Conservation (phyloP, 2,888 invertebrate genomes). For the Meta bourneti region DNA sequence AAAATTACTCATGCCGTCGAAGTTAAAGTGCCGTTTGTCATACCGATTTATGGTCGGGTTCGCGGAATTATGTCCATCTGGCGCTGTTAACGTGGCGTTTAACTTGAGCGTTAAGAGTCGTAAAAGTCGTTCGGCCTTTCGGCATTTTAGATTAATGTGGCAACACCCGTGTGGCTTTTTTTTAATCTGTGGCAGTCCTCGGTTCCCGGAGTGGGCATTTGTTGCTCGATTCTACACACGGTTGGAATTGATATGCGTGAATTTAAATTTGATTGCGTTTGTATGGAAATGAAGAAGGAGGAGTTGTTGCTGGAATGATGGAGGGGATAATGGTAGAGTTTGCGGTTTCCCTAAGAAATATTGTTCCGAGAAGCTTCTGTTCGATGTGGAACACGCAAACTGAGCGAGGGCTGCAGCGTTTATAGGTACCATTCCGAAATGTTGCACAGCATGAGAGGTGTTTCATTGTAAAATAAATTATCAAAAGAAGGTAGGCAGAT, state of each 20-base stretch:
- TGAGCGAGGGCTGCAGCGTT: too few species aligned
- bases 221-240: too few species aligned
- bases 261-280: slow-evolving; percentile 1
- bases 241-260: background rate
- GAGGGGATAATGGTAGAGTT: background rate
- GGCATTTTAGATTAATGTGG: slow-evolving; percentile 22
- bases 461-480: too few species aligned
- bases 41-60: background rate
- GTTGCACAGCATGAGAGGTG: too few species aligned
- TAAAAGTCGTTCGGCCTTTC: slow-evolving; percentile 20
- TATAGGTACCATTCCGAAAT: too few species aligned
- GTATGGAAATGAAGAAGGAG: slow-evolving; percentile 10
- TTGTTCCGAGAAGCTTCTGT: too few species aligned
- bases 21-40: slow-evolving; percentile 28
- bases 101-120: slow-evolving; percentile 42
- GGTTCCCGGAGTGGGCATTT: background rate
- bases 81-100: slow-evolving; percentile 43
- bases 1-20: slow-evolving; percentile 12
- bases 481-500: too few species aligned
- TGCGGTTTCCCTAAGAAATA: too few species aligned
- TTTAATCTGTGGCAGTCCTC: background rate
- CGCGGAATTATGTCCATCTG: slow-evolving; percentile 49
- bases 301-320: background rate
- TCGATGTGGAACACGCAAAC: too few species aligned
- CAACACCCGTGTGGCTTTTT: background rate